These are phyloP conservation scores for Mesoclemmys tuberculata DNA, from an alignment of 2,113 vertebrate genomes.

Conservation along the genomic window DNA sequence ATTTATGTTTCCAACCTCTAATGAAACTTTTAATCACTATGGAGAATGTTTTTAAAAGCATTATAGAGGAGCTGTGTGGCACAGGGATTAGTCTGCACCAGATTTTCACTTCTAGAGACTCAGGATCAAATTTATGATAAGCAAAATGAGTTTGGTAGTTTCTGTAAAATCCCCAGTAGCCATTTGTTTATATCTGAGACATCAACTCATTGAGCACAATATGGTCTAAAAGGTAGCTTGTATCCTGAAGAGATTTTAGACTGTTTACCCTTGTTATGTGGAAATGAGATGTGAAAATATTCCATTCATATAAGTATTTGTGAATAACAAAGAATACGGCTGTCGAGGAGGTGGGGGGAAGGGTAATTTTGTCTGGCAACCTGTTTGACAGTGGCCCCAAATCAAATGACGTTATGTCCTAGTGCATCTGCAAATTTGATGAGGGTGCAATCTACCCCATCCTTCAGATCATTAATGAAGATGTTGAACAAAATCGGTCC, in stretches of 20 bases:
- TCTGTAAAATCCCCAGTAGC: slow-evolving; percentile 22
- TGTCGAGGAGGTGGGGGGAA: not conserved
- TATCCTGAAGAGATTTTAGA: not conserved
- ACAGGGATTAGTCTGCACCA: not conserved
- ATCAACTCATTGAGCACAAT: not conserved
- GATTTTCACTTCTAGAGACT: slow-evolving; percentile 53
- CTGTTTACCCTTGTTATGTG: not conserved
- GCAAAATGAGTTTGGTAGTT: slow-evolving; percentile 45
- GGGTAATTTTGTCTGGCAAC: not conserved
- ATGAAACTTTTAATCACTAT: slow-evolving; percentile 79
- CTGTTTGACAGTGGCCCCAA: not conserved
- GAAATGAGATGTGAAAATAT: not conserved
- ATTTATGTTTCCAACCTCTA: slow-evolving; percentile 81
- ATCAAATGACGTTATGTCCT: not conserved
- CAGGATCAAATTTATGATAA: slow-evolving; percentile 13
- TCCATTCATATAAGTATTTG: not conserved
- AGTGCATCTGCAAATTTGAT: no score
- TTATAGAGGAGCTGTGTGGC: slow-evolving; percentile 32
- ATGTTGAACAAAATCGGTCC: no score
- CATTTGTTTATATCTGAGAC: slow-evolving; percentile 26
- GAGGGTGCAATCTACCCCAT: no score
- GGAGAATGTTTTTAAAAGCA: slow-evolving; percentile 72
- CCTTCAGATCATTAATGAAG: no score
- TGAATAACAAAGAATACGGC: not conserved
- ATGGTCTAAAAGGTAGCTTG: not conserved